phyloP scores from a whole-genome alignment of 2,113 vertebrate genomes.

The Sapayoa aenigma region DNA sequence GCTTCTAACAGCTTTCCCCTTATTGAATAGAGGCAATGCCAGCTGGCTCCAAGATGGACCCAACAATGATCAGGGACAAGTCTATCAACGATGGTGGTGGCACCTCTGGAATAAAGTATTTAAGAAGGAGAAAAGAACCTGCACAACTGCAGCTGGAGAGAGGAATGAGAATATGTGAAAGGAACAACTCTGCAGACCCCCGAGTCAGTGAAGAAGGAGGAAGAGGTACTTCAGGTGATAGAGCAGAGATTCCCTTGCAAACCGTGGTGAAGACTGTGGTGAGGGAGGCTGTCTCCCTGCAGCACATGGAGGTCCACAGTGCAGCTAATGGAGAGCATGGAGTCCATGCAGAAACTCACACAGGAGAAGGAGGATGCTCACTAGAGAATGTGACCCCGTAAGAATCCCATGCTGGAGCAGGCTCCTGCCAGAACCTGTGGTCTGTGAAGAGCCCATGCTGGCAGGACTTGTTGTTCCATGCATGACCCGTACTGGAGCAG shows the following conservation, averaged over 20 bases:
- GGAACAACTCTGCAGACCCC: background rate
- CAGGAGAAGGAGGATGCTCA: background rate
- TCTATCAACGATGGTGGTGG: background rate
- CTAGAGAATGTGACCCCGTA: background rate
- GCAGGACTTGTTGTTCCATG: background rate
- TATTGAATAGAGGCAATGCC: background rate
- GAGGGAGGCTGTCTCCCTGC: background rate
- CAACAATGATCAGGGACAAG: background rate
- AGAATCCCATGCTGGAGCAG: background rate
- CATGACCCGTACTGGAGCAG: background rate
- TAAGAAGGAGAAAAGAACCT: background rate
- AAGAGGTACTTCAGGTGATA: background rate
- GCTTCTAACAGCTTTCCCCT: background rate
- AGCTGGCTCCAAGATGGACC: background rate
- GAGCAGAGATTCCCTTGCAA: background rate
- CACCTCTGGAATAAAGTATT: background rate
- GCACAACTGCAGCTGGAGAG: background rate
- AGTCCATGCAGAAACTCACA: too few relatives aligned
- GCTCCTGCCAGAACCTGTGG: background rate
- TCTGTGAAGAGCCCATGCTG: background rate
- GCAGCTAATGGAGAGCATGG: background rate
- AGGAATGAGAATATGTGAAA: background rate
- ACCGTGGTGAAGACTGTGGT: background rate
- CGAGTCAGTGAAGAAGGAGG: background rate
- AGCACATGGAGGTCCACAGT: background rate